A percentile compares a stretch with the other conserved stretches of the same genome.
phyloP scores from a whole-genome alignment of 2,888 invertebrate species.

The Pemphredon lugubris region DNA sequence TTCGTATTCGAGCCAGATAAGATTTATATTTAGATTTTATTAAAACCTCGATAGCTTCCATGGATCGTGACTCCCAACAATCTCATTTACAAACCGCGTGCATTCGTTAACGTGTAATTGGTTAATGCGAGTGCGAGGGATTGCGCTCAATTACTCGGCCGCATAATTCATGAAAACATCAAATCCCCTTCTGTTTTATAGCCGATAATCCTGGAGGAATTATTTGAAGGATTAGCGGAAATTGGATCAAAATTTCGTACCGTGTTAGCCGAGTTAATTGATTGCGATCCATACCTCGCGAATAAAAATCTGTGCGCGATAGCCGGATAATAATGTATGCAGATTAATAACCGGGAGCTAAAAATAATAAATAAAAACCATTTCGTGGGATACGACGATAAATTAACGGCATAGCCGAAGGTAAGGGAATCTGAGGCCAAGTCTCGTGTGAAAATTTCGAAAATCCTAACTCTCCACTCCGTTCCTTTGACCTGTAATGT shows the following conservation, averaged over 20 bases:
- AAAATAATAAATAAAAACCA: neutral
- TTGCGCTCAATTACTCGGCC: constrained; percentile 33
- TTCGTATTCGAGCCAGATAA: neutral
- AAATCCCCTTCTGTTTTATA: constrained; percentile 10
- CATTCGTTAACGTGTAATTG: constrained; percentile 15
- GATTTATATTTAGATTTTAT: neutral
- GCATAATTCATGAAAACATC: constrained; percentile 35
- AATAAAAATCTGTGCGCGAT: too few relatives aligned
- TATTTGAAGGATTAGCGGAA: constrained; percentile 29
- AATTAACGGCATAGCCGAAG: too few relatives aligned
- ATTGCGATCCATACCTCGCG: neutral
- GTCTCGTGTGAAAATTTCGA: too few relatives aligned
- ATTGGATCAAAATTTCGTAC: constrained; percentile 31
- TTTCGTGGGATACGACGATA: too few relatives aligned
- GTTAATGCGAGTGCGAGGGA: constrained; percentile 25
- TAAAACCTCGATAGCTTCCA: neutral
- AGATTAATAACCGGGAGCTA: too few relatives aligned
- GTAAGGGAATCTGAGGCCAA: too few relatives aligned
- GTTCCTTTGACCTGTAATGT: too few relatives aligned
- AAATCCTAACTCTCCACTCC: too few relatives aligned
- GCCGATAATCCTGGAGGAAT: constrained; percentile 22
- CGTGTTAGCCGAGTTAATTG: neutral
- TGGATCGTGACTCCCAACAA: neutral
- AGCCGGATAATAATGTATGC: too few relatives aligned
- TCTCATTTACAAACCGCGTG: neutral